Conservation (phyloP, 2,888 invertebrate genomes). For the Pediacus dermestoides region DNA sequence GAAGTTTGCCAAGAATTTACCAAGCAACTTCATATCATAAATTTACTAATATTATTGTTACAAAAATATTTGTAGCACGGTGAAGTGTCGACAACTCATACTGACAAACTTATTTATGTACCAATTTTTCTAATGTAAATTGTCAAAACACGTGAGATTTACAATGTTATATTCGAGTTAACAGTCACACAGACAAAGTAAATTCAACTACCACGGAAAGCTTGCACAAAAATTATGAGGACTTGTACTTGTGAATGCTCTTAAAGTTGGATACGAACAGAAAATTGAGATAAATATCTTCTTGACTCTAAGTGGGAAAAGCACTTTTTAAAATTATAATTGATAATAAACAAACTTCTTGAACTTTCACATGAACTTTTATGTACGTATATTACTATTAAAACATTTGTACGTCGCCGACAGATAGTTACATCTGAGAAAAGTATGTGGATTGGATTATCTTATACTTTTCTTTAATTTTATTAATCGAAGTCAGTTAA, state of each 20-base stretch:
- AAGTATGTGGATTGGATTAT: no score
- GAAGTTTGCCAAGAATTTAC: constrained; percentile 14
- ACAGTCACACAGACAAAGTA: not conserved
- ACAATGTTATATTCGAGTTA: not conserved
- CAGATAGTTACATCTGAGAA: no score
- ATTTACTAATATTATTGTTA: constrained; percentile 9
- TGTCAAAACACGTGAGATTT: not conserved
- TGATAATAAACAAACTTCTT: constrained; percentile 1
- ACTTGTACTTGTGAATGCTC: not conserved
- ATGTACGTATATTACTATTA: no score
- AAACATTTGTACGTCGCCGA: no score
- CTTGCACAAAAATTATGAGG: not conserved
- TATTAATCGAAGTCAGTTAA: no score
- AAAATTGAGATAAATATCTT: constrained; percentile 2
- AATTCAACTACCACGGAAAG: not conserved
- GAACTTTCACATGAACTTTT: no score
- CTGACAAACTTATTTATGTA: not conserved
- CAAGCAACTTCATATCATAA: constrained; percentile 12
- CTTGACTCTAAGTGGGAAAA: not conserved
- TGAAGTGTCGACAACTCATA: not conserved
- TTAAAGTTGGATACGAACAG: constrained; percentile 1
- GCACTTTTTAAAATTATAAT: not conserved
- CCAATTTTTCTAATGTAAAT: not conserved
- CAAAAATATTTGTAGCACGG: no score
- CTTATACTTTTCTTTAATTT: no score